A percentile compares a stretch with the other conserved stretches of the same genome.
These are phyloP conservation scores for Phoebastria nigripes DNA, from an alignment of 2,797 vertebrate genomes.

Conservation along the genomic window DNA sequence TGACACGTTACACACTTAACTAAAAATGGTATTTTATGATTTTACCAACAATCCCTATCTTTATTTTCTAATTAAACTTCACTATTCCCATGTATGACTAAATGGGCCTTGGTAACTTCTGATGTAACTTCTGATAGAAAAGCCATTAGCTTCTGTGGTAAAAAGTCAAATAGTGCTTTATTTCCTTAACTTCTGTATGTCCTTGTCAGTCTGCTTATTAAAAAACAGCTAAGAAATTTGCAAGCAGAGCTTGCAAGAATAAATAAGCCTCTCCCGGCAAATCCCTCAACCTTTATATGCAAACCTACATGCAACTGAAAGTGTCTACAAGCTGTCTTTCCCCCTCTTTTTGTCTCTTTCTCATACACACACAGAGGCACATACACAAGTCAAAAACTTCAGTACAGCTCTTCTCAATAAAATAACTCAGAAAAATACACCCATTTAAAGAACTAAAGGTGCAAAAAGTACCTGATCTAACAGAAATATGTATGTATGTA, in stretches of 20 bases:
- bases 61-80: background rate
- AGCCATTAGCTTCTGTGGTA: background rate
- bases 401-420: background rate
- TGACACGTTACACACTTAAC: background rate
- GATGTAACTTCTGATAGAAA: background rate
- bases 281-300: background rate
- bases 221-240: background rate
- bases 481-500: background rate
- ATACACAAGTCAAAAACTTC: background rate
- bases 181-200: background rate
- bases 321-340: background rate
- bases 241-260: background rate
- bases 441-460: background rate
- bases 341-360: background rate
- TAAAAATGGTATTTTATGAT: background rate
- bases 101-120: background rate
- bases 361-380: background rate
- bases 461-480: background rate
- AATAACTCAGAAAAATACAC: background rate
- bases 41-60: background rate
- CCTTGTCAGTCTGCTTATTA: background rate
- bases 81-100: background rate
- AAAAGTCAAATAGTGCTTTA: background rate
- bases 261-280: background rate
- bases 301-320: background rate